Evolutionary conservation across 2,888 invertebrate species (phyloP), one percentile per base, ranked within the genome.

Genomic region (Ormyrus rosae): DNA sequence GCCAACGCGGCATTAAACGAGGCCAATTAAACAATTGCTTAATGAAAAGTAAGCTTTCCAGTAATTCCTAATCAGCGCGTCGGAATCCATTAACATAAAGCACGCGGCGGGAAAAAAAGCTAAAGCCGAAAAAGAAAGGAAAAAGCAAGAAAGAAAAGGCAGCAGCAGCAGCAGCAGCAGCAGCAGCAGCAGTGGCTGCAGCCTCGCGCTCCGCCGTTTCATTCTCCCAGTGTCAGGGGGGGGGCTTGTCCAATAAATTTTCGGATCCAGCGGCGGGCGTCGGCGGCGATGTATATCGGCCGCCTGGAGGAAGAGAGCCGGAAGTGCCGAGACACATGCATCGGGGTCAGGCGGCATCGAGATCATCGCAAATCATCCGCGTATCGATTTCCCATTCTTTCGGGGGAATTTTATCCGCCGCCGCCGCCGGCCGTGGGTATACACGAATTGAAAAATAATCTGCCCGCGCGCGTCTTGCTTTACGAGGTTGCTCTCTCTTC

Each of bases 361-460:
- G 78, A 78, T 78, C 74, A 74, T 78, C 74, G 81, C 78, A 81
- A 81, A 81, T 81, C 81, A 78, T 74, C 53, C 70, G 53, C 71
- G 19, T 19, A 81, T 75, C 70, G 78, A 81, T 78, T 81, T 78
- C 63, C 13, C 74, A 76, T 72, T 71, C 75, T 73, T 69, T 63
- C 55, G 45, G 2, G 34, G 3, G 46, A 58, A 71, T 76, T 69
- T 74, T 74, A 69, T 70, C 65, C 19, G 19, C 19, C 19, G 19
- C 19, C 19, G 19, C 19, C 45, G 48, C 5, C 46, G 8, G 0
- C n/a, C 53, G 2, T 46, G 46, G 8, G 34, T 53, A 61, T 61
- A 34, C 34, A 63, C 63, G 79, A 65, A 80, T 80, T 70, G 53
- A 76, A 76, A 79, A 73, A 79, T 67, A 79, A 79, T 64, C 73